Evolutionary conservation across 2,113 vertebrate genomes (phyloP).

Genomic region (Zapornia atra): DNA sequence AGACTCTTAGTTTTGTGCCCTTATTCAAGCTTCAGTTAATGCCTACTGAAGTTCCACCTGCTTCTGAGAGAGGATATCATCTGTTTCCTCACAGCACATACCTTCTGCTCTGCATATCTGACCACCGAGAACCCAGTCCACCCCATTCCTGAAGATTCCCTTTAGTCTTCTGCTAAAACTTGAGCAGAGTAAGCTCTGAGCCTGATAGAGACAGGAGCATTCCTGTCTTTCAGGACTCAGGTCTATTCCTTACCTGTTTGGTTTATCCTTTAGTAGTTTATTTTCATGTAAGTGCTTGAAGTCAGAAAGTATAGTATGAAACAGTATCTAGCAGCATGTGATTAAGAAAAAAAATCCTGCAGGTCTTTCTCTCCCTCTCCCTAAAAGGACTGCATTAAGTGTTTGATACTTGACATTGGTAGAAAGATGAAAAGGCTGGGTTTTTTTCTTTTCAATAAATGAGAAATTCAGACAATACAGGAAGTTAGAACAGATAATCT

Average conservation of each 20-base stretch:
- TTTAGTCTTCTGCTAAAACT: neutral
- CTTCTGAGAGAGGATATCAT: neutral
- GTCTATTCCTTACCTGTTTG: neutral
- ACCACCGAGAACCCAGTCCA: neutral
- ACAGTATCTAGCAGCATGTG: neutral
- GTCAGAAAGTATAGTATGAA: neutral
- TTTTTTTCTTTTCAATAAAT: neutral
- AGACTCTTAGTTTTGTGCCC: neutral
- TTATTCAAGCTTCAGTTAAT: neutral
- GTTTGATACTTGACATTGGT: neutral
- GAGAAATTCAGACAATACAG: neutral
- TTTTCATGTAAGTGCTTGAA: neutral
- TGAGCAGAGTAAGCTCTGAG: neutral
- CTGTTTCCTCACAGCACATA: neutral
- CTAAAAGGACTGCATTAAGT: neutral
- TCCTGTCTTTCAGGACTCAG: neutral
- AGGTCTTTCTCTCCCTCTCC: neutral
- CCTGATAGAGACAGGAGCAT: neutral
- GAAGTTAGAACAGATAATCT: neutral
- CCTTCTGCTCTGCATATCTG: neutral
- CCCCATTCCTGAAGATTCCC: rapidly evolving
- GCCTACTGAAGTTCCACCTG: neutral
- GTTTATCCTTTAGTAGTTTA: neutral
- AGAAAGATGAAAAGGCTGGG: neutral
- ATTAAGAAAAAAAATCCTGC: neutral